These are phyloP conservation scores for Dynastes hyllus DNA, from an alignment of 2,888 invertebrate species.

Conservation along the genomic window DNA sequence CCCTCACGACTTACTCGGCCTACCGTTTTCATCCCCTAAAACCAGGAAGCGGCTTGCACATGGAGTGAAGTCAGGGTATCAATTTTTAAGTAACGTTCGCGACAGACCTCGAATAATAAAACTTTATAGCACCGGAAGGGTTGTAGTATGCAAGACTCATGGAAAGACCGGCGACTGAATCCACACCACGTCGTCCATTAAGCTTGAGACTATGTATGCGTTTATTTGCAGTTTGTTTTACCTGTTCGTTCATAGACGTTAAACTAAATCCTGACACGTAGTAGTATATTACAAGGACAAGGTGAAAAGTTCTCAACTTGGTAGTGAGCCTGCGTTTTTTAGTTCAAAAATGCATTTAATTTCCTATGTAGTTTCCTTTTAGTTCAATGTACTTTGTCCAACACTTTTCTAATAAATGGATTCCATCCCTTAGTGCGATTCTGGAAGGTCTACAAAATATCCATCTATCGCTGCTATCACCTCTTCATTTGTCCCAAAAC, in stretches of 20 bases:
- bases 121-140: conserved; percentile 57
- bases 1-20: background rate
- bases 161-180: conserved; percentile 24
- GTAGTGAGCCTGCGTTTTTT: too few relatives aligned
- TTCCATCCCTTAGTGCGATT: too few relatives aligned
- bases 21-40: conserved; percentile 19
- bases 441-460: too few relatives aligned
- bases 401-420: too few relatives aligned
- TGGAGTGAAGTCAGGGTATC: conserved; percentile 30
- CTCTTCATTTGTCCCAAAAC: too few relatives aligned
- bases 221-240: conserved; percentile 44
- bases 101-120: conserved; percentile 48
- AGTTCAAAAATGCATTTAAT: too few relatives aligned
- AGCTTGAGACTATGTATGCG: conserved; percentile 53
- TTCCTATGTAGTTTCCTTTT: too few relatives aligned
- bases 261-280: conserved; percentile 25
- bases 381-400: too few relatives aligned
- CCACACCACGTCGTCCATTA: conserved; percentile 53
- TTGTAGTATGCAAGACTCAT: conserved; percentile 55
- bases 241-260: conserved; percentile 43
- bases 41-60: conserved; percentile 26
- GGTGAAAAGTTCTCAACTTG: too few relatives aligned
- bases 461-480: too few relatives aligned
- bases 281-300: too few relatives aligned
- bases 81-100: conserved; percentile 42